Evolutionary conservation across 1,140 invertebrate genomes (phyloP), one percentile per base, ranked within the genome.

Genomic region (Pseudomyrmex sp.): DNA sequence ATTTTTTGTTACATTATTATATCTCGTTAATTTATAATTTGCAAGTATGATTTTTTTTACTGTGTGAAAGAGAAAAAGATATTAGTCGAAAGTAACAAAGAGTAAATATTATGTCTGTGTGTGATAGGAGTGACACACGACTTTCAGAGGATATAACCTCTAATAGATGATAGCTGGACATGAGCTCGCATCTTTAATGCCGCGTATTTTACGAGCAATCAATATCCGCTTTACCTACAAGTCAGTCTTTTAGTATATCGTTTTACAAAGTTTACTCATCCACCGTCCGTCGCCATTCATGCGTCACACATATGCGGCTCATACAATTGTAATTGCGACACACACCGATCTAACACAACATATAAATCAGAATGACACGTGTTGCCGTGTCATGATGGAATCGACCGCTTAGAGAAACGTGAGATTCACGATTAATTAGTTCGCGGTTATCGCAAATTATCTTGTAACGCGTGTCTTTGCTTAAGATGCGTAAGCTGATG

Each of bases 291-390:
- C 44, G 18, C 7, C 20, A 62, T 63, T 75, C 12, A 75, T 62
- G 46, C 10, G 18, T 5, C 56, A 20, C 56, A 20, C 56, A 20
- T 18, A 23, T 4, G 52, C n/a, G 13, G 1, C 26, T 15, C 26
- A 26, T 20, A 61, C 9, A 35, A 74, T 73, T 35, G 20, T 74
- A 74, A 62, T 62, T 44, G 46, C 56, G 18, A 44, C 13, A 13
- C 13, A 26, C 46, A 9, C 13, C 44, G 13, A 26, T 10, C 13
- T 35, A 35, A 12, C 9, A 26, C 20, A 20, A 2, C 13, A 26
- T 2, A 75, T 63, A 4, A 46, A 50, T 61, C 4, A 48, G 26
- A 75, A 63, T 75, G 46, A 50, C 2, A 50, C 35, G 4, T 48
- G 46, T 26, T 46, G 18, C 3, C 50, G 13, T 63, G 46, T 63